Conservation (phyloP, 1,140 invertebrate genomes). For the Chlorops oryzae region DNA sequence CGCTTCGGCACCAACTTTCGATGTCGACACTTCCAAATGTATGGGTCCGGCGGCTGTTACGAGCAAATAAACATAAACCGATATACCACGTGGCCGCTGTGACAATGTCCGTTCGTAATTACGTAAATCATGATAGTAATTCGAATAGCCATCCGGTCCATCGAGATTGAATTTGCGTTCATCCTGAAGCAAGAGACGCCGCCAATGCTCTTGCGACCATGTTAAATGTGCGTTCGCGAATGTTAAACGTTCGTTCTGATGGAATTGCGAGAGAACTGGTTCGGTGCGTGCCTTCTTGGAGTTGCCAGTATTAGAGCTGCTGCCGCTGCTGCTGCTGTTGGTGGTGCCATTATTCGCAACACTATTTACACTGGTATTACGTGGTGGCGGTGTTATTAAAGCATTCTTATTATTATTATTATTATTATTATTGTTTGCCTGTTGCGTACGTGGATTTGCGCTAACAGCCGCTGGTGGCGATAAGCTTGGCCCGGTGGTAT, state of each 20-base stretch:
- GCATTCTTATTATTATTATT: too few relatives aligned
- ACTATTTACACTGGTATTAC: slow-evolving; percentile 3
- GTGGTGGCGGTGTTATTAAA: too few relatives aligned
- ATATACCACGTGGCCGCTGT: slow-evolving; percentile 41
- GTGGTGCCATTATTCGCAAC: too few relatives aligned
- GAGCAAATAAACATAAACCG: slow-evolving; percentile 43
- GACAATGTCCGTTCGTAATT: slow-evolving; percentile 43
- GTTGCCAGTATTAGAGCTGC: slow-evolving; percentile 8
- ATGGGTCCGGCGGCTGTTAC: slow-evolving; percentile 38
- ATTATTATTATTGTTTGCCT: not conserved
- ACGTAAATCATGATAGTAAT: slow-evolving; percentile 46
- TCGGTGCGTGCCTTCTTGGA: slow-evolving; percentile 44
- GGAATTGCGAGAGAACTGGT: slow-evolving; percentile 37
- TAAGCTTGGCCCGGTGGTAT: slow-evolving; percentile 33
- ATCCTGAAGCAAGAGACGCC: slow-evolving; percentile 43
- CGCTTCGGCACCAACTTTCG: slow-evolving; percentile 38
- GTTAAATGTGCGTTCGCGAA: slow-evolving; percentile 42
- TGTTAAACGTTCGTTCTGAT: slow-evolving; percentile 39
- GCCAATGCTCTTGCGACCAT: slow-evolving; percentile 44
- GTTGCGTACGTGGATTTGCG: slow-evolving; percentile 18
- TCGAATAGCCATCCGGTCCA: slow-evolving; percentile 45
- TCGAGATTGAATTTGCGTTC: slow-evolving; percentile 47
- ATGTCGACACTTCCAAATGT: slow-evolving; percentile 36
- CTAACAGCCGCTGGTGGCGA: slow-evolving; percentile 24
- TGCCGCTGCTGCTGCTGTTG: slow-evolving; percentile 9